A percentile compares a stretch with the other conserved stretches of the same genome.
phyloP scores from a whole-genome alignment of 1,140 invertebrate genomes.

The Euschistus heros region DNA sequence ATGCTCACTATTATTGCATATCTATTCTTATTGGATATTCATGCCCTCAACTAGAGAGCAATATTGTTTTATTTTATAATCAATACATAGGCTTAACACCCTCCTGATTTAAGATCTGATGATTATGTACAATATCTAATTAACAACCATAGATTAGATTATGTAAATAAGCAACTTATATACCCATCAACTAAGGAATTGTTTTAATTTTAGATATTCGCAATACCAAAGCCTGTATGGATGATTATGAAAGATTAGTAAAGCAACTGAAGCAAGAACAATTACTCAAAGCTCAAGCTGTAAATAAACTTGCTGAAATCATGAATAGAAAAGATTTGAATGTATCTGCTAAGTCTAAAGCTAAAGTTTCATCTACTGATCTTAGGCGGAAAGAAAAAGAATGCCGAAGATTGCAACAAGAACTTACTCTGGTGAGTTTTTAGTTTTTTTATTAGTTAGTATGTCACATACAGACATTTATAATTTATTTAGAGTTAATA shows the following conservation, averaged over 20 bases:
- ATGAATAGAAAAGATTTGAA: slow-evolving; percentile 83
- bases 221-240: slow-evolving; percentile 50
- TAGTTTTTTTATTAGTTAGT: neutral
- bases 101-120: too few relatives aligned
- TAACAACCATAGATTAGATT: too few relatives aligned
- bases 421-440: slow-evolving; percentile 63
- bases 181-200: too few relatives aligned
- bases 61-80: too few relatives aligned
- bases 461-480: neutral
- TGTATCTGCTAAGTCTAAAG: slow-evolving; percentile 46
- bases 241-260: slow-evolving; percentile 72
- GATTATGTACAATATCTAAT: too few relatives aligned
- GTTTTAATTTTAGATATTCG: slow-evolving; percentile 29
- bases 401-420: slow-evolving; percentile 86
- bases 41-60: too few relatives aligned
- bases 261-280: slow-evolving; percentile 83
- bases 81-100: too few relatives aligned
- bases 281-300: slow-evolving; percentile 80
- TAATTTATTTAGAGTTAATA: too few relatives aligned
- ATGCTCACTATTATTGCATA: too few relatives aligned
- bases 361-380: slow-evolving; percentile 62
- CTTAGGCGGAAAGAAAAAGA: slow-evolving; percentile 89
- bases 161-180: too few relatives aligned
- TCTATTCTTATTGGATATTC: too few relatives aligned
- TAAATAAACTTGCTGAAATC: slow-evolving; percentile 94